These are phyloP conservation scores for Encarsia formosa DNA, from an alignment of 2,888 invertebrate species.

Conservation along the genomic window DNA sequence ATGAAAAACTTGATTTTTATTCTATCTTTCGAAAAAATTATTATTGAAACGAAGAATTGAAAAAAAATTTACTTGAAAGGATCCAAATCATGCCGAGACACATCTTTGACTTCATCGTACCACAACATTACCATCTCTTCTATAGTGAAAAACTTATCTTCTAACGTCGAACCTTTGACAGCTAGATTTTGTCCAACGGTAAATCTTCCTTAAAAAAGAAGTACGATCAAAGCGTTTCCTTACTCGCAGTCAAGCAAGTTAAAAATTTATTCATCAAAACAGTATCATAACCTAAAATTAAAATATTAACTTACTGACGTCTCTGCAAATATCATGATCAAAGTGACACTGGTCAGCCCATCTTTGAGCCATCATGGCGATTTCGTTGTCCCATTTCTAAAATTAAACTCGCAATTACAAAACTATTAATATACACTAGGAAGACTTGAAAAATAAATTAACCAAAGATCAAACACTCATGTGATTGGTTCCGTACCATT, in stretches of 20 bases:
- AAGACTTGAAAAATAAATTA: too few relatives aligned
- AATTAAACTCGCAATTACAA: too few relatives aligned
- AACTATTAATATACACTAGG: too few relatives aligned
- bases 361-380: slow-evolving; percentile 48
- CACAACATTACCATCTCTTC: slow-evolving; percentile 36
- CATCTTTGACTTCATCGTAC: slow-evolving; percentile 46
- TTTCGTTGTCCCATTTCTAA: slow-evolving; percentile 43
- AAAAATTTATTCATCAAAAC: not conserved
- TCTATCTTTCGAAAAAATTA: too few relatives aligned
- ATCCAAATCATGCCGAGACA: slow-evolving; percentile 25
- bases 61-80: not conserved
- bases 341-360: slow-evolving; percentile 52
- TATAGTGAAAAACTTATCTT: not conserved
- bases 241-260: not conserved
- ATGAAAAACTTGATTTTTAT: not conserved
- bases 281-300: not conserved
- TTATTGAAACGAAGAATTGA: too few relatives aligned
- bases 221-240: too few relatives aligned
- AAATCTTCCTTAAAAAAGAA: slow-evolving; percentile 34
- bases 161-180: slow-evolving; percentile 15
- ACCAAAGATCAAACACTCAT: too few relatives aligned
- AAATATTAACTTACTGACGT: slow-evolving; percentile 35
- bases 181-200: slow-evolving; percentile 50
- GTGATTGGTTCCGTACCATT: too few relatives aligned
- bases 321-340: slow-evolving; percentile 48